Conservation (phyloP, 2,888 invertebrate species). For the Drosophila birchii region DNA sequence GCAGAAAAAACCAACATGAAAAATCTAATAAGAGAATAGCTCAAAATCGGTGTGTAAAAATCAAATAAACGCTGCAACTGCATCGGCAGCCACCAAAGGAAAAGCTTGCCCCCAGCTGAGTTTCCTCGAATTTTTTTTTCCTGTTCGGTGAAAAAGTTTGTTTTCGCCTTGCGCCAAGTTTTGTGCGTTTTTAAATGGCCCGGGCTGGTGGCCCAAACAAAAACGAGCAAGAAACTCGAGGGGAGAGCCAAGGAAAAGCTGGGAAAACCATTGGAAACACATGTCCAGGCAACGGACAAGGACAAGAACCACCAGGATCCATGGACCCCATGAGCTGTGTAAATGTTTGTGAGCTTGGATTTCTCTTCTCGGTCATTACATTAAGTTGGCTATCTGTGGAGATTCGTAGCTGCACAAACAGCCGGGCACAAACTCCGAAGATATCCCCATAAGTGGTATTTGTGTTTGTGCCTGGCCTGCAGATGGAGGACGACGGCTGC, state of each 20-base stretch:
- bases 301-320: constrained; percentile 22
- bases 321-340: constrained; percentile 37
- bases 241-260: constrained; percentile 16
- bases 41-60: constrained; percentile 79
- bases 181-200: constrained; percentile 75
- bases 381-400: constrained; percentile 66
- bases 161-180: constrained; percentile 59
- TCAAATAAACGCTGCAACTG: constrained; percentile 72
- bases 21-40: constrained; percentile 78
- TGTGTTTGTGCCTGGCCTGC: constrained; percentile 32
- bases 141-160: constrained; percentile 49
- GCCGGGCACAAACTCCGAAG: constrained; percentile 37
- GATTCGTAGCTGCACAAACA: constrained; percentile 35
- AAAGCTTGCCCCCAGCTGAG: constrained; percentile 46
- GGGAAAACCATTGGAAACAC: constrained; percentile 75
- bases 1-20: constrained; percentile 54
- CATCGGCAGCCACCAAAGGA: constrained; percentile 37
- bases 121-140: constrained; percentile 37
- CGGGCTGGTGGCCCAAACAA: constrained; percentile 64
- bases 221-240: constrained; percentile 19
- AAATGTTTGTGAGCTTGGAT: constrained; percentile 69
- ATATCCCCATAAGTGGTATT: constrained; percentile 74
- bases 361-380: constrained; percentile 71
- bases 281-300: constrained; percentile 64
- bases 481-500: constrained; percentile 65